A percentile compares a stretch with the other conserved stretches of the same genome.
Conservation (phyloP, 2,797 vertebrate genomes). For the Coccyzus lansbergi region DNA sequence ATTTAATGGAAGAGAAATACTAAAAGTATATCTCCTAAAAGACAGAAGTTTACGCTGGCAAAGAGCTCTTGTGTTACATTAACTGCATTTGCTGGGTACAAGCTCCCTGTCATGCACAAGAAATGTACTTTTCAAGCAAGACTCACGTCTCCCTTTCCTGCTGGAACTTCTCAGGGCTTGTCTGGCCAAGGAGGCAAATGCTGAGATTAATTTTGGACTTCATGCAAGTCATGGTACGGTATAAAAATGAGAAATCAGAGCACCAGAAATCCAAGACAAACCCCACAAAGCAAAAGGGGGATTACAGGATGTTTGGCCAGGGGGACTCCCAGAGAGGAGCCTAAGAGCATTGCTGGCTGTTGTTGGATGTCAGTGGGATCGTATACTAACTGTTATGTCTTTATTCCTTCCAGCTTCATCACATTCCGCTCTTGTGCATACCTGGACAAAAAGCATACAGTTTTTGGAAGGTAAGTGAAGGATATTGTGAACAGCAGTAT, state of each 20-base stretch:
- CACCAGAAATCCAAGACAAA: not conserved
- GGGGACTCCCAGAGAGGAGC: not conserved
- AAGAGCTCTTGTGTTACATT: not conserved
- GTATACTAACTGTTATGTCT: not conserved
- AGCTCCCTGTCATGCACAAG: accelerated
- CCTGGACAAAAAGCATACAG: slow-evolving; percentile 93
- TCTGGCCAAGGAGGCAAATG: not conserved
- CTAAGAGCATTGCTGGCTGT: not conserved
- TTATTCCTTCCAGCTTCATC: slow-evolving; percentile 86
- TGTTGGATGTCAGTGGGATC: not conserved
- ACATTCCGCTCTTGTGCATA: slow-evolving; percentile 95
- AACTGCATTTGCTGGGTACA: not conserved
- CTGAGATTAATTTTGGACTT: not conserved
- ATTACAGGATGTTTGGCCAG: not conserved
- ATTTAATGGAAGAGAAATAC: not conserved
- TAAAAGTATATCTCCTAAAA: not conserved
- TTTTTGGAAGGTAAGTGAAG: slow-evolving; percentile 91
- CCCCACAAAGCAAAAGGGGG: not conserved
- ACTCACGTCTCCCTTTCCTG: not conserved
- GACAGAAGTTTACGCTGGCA: not conserved
- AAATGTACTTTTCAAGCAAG: not conserved
- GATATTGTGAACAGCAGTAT: not conserved
- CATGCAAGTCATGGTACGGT: not conserved
- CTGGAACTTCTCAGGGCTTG: not conserved
- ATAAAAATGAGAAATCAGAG: not conserved